Evolutionary conservation across 2,113 vertebrate species (phyloP), one percentile per base, ranked within the genome.

Genomic region (Phasianus colchicus): DNA sequence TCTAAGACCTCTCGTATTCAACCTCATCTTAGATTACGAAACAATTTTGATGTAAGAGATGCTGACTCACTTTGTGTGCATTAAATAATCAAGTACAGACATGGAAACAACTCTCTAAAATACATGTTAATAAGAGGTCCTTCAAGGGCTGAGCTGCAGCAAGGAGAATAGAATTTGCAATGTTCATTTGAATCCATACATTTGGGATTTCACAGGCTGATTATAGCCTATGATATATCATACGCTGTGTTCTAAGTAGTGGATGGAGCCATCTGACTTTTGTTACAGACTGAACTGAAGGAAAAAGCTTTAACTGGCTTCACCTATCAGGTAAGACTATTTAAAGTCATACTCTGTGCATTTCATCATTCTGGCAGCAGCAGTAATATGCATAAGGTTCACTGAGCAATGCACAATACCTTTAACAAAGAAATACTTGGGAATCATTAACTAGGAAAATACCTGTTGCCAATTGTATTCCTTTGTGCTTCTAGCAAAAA

Each of bases 381-480:
- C 12, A 64, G 38, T 24, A 54, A 64, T 38, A 75, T 12, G 12
- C 10, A 76, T 16, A 42, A 60, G 55, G 10, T 2, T 76, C 4
- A 0, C 11, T 32, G 29, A 22, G 38, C 25, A 79, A 60, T 19
- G 19, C 9, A 54, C 17, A 61, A 1, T 34, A 42, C 32, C 40
- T 80, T 76, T 25, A 43, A 22, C 13, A 20, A 50, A 52, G 27
- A 45, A 8, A 40, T 29, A 7, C 6, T 20, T 87, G 25, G 25
- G 86, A 81, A 38, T 1, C 2, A 32, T 8, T 2, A 0, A 29
- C 42, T 78, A 81, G 16, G 5, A 83, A 67, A 86, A 90, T 4
- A 3, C 0, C n/a, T 47, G 1, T 18, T 13, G 24, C 3, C 1
- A 3, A 8, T 32, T 24, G 40, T 78, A 71, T 90, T 78, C 11